Base-by-base conservation (phyloP, 2,797 vertebrate species). In the Pipistrellus nathusii region DNA sequence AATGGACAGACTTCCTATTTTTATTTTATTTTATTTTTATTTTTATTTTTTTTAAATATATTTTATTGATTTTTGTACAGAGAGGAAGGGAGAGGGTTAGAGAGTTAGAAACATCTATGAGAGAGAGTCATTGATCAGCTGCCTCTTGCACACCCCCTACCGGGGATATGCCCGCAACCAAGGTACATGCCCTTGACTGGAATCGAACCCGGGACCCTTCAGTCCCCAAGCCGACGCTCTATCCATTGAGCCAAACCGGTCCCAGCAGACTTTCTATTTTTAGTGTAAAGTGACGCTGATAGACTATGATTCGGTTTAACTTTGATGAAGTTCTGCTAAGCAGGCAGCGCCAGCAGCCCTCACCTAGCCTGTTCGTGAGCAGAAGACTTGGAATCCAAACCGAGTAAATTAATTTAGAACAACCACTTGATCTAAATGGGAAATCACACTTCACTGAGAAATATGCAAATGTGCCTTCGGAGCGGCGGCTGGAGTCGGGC, bases 341-440 rank as follows among this genome's bases (percentile, higher is more conserved):
- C 51, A 76, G 35, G 25, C 51, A 20, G 23, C 15, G 1, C 21
- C 72, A 57, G 27, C 10, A 55, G 51, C 35, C 5, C 38, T 55
- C 76, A 48, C 38, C 66, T 59, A 41, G 13, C 48, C 44, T 27
- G 57, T n/a, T 5, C 14, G 17, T 5, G n/a, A 51, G 41, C 6
- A 44, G 83, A 46, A 48, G 53, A 75, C 25, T 38, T 75, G 68
- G 80, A 57, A 64, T 76, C 87, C 62, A 88, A 81, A 48, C 51
- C n/a, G 46, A 93, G 55, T 66, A 51, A 55, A 68, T 83, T 90
- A 53, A 83, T 73, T 87, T 82, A 71, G 85, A 81, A 38, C 68
- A 30, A 77, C 87, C 71, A 55, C 84, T 94, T 78, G 69, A 90
- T 86, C 71, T 72, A 66, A 92, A 83, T 77, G 71, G 66, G 92